These are phyloP conservation scores for Cyphomyrus plagiostoma DNA, from an alignment of 2,113 vertebrate genomes.

Conservation along the genomic window DNA sequence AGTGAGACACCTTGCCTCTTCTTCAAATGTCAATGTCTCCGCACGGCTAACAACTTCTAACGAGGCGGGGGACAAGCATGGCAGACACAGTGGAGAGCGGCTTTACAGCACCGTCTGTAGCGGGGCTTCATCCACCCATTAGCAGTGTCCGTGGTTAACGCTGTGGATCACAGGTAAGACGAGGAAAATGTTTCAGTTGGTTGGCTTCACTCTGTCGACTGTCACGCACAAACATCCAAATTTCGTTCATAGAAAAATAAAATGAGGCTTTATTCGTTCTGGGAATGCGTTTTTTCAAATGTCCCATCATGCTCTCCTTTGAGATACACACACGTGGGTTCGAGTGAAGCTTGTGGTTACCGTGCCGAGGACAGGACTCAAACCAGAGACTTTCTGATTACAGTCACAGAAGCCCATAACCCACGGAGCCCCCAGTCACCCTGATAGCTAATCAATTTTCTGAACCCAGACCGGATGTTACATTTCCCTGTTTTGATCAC, in stretches of 20 bases:
- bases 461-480: neutral
- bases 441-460: no score
- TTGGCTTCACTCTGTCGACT: neutral
- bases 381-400: neutral
- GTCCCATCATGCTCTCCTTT: neutral
- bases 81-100: neutral
- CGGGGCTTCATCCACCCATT: no score
- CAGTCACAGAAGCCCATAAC: neutral
- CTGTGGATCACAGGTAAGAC: neutral
- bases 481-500: neutral
- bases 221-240: neutral
- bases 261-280: neutral
- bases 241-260: neutral
- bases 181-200: neutral
- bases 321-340: neutral
- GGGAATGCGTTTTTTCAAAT: neutral
- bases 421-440: neutral
- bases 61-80: neutral
- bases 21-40: neutral
- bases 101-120: neutral
- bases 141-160: neutral
- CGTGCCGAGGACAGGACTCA: neutral
- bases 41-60: neutral
- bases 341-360: neutral
- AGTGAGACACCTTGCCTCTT: neutral